phyloP scores from a whole-genome alignment of 2,888 invertebrate genomes.

The Crepidodera aurea region DNA sequence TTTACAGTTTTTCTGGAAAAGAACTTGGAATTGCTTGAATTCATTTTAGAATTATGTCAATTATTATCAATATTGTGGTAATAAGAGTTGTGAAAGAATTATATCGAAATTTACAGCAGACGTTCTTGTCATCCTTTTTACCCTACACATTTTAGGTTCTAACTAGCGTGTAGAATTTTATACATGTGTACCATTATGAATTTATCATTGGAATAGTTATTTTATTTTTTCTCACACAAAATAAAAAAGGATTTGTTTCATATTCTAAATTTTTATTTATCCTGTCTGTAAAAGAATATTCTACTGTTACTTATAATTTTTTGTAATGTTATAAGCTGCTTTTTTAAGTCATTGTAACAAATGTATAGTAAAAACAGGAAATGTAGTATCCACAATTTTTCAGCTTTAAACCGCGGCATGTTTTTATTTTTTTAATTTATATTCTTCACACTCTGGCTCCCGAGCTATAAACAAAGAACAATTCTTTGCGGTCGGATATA shows the following conservation, averaged over 20 bases:
- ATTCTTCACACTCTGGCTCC: too few relatives aligned
- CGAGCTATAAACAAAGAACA: too few relatives aligned
- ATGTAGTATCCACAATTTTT: too few relatives aligned
- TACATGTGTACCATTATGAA: conserved; percentile 1
- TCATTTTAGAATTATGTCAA: background rate
- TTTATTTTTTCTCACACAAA: too few relatives aligned
- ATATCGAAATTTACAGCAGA: conserved; percentile 12
- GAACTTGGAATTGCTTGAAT: conserved; percentile 15
- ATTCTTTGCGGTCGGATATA: too few relatives aligned
- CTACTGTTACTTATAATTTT: too few relatives aligned
- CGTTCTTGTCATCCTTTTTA: conserved; percentile 17
- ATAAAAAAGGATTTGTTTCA: too few relatives aligned
- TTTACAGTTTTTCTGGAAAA: background rate
- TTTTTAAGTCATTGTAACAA: too few relatives aligned
- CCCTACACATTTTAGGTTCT: background rate
- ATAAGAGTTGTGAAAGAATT: conserved; percentile 5
- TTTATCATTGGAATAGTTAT: background rate
- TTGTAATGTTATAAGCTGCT: too few relatives aligned
- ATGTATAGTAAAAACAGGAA: too few relatives aligned
- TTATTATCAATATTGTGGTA: background rate
- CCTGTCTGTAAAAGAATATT: too few relatives aligned
- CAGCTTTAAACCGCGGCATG: background rate
- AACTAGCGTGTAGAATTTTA: background rate
- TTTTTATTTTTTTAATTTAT: background rate
- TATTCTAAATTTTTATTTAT: too few relatives aligned